phyloP scores from a whole-genome alignment of 2,888 invertebrate genomes.

The Rotaria socialis region DNA sequence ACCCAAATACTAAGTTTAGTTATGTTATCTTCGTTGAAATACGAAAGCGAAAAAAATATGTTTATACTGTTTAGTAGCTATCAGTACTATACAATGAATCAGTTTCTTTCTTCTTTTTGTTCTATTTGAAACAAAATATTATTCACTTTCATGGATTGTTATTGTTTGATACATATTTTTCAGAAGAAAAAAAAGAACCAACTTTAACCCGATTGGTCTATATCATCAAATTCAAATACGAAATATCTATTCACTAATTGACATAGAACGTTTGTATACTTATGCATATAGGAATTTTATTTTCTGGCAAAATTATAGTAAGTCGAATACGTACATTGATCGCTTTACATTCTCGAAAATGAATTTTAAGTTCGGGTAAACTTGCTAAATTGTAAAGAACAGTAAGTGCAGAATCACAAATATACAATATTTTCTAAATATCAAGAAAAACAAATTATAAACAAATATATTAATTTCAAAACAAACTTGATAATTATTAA shows the following conservation, averaged over 20 bases:
- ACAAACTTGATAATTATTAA: constrained; percentile 20
- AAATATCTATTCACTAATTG: too few species aligned
- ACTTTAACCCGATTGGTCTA: not conserved
- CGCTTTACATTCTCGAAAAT: constrained; percentile 30
- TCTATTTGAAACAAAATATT: not conserved
- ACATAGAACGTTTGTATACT: too few species aligned
- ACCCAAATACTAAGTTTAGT: not conserved
- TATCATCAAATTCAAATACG: too few species aligned
- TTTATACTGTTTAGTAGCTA: not conserved
- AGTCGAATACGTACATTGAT: not conserved
- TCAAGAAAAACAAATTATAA: too few species aligned
- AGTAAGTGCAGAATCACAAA: not conserved
- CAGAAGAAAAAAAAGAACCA: not conserved
- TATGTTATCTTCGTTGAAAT: not conserved
- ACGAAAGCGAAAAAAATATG: not conserved
- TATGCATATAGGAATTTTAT: too few species aligned
- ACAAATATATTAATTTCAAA: not conserved
- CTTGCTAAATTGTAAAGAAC: constrained; percentile 15
- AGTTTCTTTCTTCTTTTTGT: not conserved
- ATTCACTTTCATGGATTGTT: not conserved
- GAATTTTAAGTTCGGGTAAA: constrained; percentile 25
- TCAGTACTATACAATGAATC: not conserved
- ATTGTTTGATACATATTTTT: not conserved
- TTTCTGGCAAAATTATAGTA: too few species aligned
- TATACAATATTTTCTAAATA: not conserved